phyloP scores from a whole-genome alignment of 2,888 invertebrate genomes.

The Phoenoteleia sp. region DNA sequence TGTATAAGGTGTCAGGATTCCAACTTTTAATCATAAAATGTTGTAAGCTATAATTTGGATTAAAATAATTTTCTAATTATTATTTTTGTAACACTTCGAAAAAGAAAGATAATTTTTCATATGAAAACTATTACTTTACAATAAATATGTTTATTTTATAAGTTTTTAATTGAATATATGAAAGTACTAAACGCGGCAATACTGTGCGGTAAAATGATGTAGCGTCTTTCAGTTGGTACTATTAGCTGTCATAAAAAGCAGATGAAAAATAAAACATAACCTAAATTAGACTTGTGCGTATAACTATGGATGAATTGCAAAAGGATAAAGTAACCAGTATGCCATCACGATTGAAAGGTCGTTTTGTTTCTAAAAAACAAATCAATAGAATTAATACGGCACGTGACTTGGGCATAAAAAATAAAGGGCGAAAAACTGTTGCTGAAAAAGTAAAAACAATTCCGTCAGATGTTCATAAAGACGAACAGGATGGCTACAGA shows the following conservation, averaged over 20 bases:
- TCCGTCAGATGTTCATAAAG: neutral
- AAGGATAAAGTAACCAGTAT: neutral
- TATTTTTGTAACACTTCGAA: neutral
- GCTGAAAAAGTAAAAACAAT: neutral
- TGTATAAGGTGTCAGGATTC: neutral
- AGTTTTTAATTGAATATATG: neutral
- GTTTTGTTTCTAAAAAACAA: neutral
- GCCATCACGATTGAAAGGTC: neutral
- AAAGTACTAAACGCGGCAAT: neutral
- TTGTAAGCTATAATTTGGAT: neutral
- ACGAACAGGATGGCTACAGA: constrained; percentile 18
- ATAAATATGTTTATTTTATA: neutral
- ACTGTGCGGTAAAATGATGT: neutral
- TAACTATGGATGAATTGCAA: neutral
- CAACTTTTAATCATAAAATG: neutral
- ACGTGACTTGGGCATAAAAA: neutral
- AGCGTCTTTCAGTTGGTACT: neutral
- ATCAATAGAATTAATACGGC: neutral
- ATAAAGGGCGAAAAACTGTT: neutral
- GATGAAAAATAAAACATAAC: neutral
- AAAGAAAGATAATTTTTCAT: neutral
- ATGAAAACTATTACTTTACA: neutral
- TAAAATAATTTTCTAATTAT: neutral
- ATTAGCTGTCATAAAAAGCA: neutral
- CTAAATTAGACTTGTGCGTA: neutral